Evolutionary conservation across 2,888 invertebrate genomes (phyloP).

Genomic region (Desoria tigrina): DNA sequence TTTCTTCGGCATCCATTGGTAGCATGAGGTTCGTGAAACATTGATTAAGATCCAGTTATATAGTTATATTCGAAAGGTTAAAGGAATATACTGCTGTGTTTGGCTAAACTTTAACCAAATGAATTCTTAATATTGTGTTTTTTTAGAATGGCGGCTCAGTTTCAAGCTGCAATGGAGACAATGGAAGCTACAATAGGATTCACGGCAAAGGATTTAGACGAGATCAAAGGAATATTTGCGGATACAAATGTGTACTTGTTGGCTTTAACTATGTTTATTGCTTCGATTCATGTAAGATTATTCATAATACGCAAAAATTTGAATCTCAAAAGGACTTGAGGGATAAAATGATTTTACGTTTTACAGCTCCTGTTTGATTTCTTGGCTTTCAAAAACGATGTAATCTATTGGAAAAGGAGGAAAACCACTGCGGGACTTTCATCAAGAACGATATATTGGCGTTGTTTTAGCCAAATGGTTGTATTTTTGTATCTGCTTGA

Average conservation of each 20-base stretch:
- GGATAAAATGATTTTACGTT: not conserved
- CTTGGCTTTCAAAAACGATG: slow-evolving; percentile 96
- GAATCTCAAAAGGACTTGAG: not conserved
- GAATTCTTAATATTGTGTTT: too few species aligned
- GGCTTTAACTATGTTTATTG: slow-evolving; percentile 84
- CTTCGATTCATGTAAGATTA: slow-evolving; percentile 91
- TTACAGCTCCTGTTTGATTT: slow-evolving; percentile 91
- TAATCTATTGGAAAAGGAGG: slow-evolving; percentile 81
- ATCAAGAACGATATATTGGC: slow-evolving; percentile 84
- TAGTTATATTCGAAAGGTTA: not conserved
- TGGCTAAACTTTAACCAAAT: too few species aligned
- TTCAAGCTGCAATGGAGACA: slow-evolving; percentile 72
- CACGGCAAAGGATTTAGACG: slow-evolving; percentile 90
- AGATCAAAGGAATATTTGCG: slow-evolving; percentile 92
- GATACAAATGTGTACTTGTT: slow-evolving; percentile 92
- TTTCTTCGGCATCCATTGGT: slow-evolving; percentile 47
- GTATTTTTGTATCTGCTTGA: slow-evolving; percentile 90
- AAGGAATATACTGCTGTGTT: too few species aligned
- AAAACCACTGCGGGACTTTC: slow-evolving; percentile 87
- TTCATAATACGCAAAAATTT: not conserved
- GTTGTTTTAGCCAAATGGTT: slow-evolving; percentile 86
- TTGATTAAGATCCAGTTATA: not conserved
- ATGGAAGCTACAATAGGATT: slow-evolving; percentile 77
- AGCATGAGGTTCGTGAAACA: slow-evolving; percentile 40
- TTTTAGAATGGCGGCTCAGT: slow-evolving; percentile 70